These are phyloP conservation scores for Prostheceraeus crozeri DNA, from an alignment of 2,888 invertebrate genomes.

Conservation along the genomic window DNA sequence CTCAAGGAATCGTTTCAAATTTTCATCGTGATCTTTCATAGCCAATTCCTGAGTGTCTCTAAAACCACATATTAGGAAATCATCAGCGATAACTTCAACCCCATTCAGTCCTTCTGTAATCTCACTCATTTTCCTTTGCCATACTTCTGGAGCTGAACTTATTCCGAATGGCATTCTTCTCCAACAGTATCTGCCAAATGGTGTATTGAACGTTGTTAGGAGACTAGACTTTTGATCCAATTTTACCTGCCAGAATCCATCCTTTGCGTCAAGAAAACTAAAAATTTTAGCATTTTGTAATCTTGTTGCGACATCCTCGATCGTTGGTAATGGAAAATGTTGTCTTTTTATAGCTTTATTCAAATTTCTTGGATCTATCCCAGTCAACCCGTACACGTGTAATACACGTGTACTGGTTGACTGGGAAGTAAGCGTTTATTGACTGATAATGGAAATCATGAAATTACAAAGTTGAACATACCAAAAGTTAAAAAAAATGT, in stretches of 20 bases:
- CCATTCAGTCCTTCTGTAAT: slow-evolving; percentile 40
- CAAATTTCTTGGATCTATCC: slow-evolving; percentile 43
- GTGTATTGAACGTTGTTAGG: slow-evolving; percentile 40
- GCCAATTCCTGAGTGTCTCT: too few species aligned
- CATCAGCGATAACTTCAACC: too few species aligned
- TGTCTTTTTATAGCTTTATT: slow-evolving; percentile 41
- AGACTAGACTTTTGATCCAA: slow-evolving; percentile 35
- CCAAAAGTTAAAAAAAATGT: too few species aligned
- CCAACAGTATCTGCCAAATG: slow-evolving; percentile 39
- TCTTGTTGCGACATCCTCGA: slow-evolving; percentile 41
- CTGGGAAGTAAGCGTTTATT: too few species aligned
- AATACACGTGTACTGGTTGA: too few species aligned
- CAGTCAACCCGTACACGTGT: too few species aligned
- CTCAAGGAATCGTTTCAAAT: too few species aligned
- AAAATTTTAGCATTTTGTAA: slow-evolving; percentile 40
- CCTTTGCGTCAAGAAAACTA: slow-evolving; percentile 40
- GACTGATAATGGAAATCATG: too few species aligned
- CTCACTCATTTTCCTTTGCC: slow-evolving; percentile 33
- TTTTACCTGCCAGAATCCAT: slow-evolving; percentile 42
- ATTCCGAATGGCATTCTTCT: slow-evolving; percentile 38
- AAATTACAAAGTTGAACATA: too few species aligned
- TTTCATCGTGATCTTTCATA: too few species aligned
- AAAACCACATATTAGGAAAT: too few species aligned
- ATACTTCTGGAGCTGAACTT: slow-evolving; percentile 37
- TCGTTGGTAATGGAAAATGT: slow-evolving; percentile 41